A percentile compares a stretch with the other conserved stretches of the same genome.
Evolutionary conservation across 2,888 invertebrate genomes (phyloP).

Genomic region (Leptinotarsa juncta): DNA sequence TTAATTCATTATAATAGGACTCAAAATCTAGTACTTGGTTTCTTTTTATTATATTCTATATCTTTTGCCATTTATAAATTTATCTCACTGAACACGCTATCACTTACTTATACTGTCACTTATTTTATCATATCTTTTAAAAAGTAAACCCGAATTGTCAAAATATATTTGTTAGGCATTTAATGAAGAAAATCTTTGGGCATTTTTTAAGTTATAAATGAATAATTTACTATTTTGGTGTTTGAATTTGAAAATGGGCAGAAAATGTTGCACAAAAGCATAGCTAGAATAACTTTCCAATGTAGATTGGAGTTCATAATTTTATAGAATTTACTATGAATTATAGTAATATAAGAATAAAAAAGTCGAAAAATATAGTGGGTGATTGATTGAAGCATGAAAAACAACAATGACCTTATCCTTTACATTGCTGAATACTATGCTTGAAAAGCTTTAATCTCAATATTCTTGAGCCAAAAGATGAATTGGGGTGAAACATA

Average conservation of each 20-base stretch:
- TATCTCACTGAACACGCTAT: too few relatives aligned
- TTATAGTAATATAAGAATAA: not conserved
- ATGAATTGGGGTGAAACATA: not conserved
- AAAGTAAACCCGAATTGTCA: too few relatives aligned
- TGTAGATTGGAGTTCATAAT: not conserved
- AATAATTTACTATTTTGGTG: not conserved
- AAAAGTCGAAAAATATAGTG: not conserved
- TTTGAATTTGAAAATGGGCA: not conserved
- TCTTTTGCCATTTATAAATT: too few relatives aligned
- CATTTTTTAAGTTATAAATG: not conserved
- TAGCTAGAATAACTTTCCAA: not conserved
- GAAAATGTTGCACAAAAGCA: not conserved
- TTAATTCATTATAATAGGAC: too few relatives aligned
- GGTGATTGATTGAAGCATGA: not conserved
- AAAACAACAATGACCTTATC: not conserved
- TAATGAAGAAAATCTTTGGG: not conserved
- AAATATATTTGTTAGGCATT: too few relatives aligned
- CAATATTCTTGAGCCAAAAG: not conserved
- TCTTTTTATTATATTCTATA: too few relatives aligned
- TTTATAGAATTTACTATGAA: constrained; percentile 8
- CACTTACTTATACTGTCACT: too few relatives aligned
- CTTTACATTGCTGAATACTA: not conserved
- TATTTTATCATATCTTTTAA: too few relatives aligned
- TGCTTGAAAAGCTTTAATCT: not conserved
- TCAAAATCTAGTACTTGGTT: too few relatives aligned